Evolutionary conservation across 1,140 invertebrate genomes (phyloP), one percentile per base, ranked within the genome.

Genomic region (Lasioglossum baleicum): DNA sequence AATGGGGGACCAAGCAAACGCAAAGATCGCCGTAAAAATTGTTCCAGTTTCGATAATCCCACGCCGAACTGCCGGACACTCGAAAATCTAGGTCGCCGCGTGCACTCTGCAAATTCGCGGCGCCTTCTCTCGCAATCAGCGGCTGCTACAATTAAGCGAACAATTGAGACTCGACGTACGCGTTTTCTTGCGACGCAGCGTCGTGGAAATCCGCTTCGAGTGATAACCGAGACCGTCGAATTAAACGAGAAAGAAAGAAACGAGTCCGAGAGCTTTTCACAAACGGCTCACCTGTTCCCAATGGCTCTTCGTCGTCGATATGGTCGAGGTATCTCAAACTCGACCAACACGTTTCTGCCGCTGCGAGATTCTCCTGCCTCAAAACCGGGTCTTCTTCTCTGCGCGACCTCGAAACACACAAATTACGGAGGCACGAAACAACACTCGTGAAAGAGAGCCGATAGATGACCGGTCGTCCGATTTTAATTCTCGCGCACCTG

Each of bases 381-480:
- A 56, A 87, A 87, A 87, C 85, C 85, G 82, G 85, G 85, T 87
- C 85, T 86, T 81, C 82, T 85, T 86, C 84, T 87, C 84, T 84
- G 73, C 71, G 67, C 85, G 85, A 87, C 85, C 85, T 87, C 85
- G 79, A 87, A 87, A 87, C 85, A 87, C 84, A 87, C 84, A 87
- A 87, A 87, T 86, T 87, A 86, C 65, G 56, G 81, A 87, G 71
- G 75, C 75, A 77, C 65, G 66, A 67, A 86, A 70, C 69, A 61
- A 80, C 72, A 81, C 73, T 56, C 56, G 66, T 58, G 26, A 40
- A 67, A 65, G 61, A 70, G 72, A 56, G 58, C 61, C 73, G 64
- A 85, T 77, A 83, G 76, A 71, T 64, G n/a, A 64, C 53, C 7
- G 75, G n/a, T 40, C 35, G 20, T 42, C 51, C 58, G n/a, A 26